Conservation (phyloP, 2,113 vertebrate genomes). For the Glaucidium brasilianum region DNA sequence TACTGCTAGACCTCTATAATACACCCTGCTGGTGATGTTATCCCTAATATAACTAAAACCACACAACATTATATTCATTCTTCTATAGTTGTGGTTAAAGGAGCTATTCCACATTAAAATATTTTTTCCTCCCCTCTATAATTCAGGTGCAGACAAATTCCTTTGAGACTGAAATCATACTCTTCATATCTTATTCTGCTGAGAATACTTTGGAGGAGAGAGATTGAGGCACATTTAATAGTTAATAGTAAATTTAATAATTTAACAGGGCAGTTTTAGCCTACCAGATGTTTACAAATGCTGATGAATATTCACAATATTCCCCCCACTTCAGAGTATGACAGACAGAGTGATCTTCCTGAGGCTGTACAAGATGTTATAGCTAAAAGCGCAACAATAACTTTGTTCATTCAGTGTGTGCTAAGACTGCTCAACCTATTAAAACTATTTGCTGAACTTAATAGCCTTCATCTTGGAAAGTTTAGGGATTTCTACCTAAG, state of each 20-base stretch:
- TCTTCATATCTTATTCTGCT: background rate
- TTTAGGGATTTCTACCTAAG: background rate
- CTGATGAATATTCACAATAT: background rate
- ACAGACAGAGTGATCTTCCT: background rate
- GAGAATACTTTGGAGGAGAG: background rate
- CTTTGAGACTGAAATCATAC: background rate
- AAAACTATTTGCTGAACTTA: background rate
- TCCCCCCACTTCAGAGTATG: background rate
- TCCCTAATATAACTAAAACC: background rate
- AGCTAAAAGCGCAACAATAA: background rate
- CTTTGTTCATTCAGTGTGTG: background rate
- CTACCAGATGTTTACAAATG: background rate
- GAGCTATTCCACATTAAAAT: background rate
- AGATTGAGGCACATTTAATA: background rate
- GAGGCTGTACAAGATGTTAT: background rate
- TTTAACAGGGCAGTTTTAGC: background rate
- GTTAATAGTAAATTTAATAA: background rate
- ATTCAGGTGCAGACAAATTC: conserved; percentile 15
- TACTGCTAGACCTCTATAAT: background rate
- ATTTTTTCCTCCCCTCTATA: background rate
- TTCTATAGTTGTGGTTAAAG: conserved; percentile 4
- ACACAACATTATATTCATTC: background rate
- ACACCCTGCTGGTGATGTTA: background rate
- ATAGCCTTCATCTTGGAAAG: background rate
- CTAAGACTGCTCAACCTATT: background rate